Conservation (phyloP, 2,888 invertebrate species). For the Argyresthia albistria region DNA sequence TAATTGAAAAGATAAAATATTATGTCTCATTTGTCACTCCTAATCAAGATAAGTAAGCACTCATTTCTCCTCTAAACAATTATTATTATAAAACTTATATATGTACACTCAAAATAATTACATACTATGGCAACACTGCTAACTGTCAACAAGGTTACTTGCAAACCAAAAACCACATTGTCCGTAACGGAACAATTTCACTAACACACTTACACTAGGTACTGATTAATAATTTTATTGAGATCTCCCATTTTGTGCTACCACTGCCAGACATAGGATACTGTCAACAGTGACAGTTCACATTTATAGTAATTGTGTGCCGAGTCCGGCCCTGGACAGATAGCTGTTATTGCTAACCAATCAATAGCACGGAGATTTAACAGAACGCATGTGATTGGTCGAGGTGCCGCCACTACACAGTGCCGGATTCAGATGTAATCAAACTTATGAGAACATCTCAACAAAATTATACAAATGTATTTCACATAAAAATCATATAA, state of each 20-base stretch:
- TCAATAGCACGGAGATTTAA: neutral
- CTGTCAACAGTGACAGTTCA: neutral
- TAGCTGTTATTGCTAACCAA: neutral
- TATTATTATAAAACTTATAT: slow-evolving; percentile 40
- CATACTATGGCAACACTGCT: slow-evolving; percentile 68
- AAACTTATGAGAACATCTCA: slow-evolving; percentile 17
- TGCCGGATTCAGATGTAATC: neutral
- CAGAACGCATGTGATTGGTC: neutral
- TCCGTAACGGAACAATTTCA: slow-evolving; percentile 33
- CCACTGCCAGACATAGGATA: no score
- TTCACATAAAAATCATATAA: slow-evolving; percentile 43
- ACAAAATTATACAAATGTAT: slow-evolving; percentile 35
- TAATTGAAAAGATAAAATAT: slow-evolving; percentile 23
- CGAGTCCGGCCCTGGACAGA: neutral
- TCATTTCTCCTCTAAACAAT: slow-evolving; percentile 44
- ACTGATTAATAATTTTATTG: neutral
- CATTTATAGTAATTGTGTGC: neutral
- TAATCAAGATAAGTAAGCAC: slow-evolving; percentile 39
- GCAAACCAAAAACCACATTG: slow-evolving; percentile 61
- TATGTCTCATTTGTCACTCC: slow-evolving; percentile 18
- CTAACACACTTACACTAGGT: slow-evolving; percentile 28
- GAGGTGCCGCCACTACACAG: neutral
- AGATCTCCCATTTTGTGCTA: neutral
- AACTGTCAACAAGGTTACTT: slow-evolving; percentile 63
- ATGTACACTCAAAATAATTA: slow-evolving; percentile 64